These are phyloP conservation scores for Antheraea assamensis DNA, from an alignment of 2,888 invertebrate genomes.

Conservation along the genomic window DNA sequence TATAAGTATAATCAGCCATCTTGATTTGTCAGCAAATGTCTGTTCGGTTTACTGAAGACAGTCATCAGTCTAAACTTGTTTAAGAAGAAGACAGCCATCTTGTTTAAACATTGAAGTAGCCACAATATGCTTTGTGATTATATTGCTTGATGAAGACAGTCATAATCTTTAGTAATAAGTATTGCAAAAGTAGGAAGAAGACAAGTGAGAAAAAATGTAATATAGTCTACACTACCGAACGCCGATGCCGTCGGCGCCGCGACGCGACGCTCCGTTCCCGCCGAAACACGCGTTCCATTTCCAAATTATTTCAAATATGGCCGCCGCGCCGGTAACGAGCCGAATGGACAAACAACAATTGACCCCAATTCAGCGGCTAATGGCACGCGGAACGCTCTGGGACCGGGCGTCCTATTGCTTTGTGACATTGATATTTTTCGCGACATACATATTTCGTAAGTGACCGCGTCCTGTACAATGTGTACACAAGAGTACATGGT, in stretches of 20 bases:
- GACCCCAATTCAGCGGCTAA: slow-evolving; percentile 52
- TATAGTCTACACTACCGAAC: background rate
- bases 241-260: background rate
- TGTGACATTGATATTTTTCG: slow-evolving; percentile 16
- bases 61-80: too few species aligned
- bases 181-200: too few species aligned
- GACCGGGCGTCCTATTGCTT: slow-evolving; percentile 11
- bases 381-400: slow-evolving; percentile 14
- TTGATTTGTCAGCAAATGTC: too few species aligned
- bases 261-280: slow-evolving; percentile 29
- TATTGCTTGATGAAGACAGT: too few species aligned
- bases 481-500: background rate
- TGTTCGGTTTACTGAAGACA: too few species aligned
- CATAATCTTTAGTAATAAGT: too few species aligned
- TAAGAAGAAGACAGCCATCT: too few species aligned
- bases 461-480: slow-evolving; percentile 9
- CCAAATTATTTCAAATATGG: slow-evolving; percentile 70
- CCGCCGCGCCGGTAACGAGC: slow-evolving; percentile 55
- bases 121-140: too few species aligned
- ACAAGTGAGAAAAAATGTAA: background rate
- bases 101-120: too few species aligned
- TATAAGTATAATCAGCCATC: too few species aligned
- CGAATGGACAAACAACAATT: slow-evolving; percentile 63
- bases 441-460: slow-evolving; percentile 9
- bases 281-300: slow-evolving; percentile 52